Conservation (phyloP, 2,888 invertebrate species). For the Formica aserva region DNA sequence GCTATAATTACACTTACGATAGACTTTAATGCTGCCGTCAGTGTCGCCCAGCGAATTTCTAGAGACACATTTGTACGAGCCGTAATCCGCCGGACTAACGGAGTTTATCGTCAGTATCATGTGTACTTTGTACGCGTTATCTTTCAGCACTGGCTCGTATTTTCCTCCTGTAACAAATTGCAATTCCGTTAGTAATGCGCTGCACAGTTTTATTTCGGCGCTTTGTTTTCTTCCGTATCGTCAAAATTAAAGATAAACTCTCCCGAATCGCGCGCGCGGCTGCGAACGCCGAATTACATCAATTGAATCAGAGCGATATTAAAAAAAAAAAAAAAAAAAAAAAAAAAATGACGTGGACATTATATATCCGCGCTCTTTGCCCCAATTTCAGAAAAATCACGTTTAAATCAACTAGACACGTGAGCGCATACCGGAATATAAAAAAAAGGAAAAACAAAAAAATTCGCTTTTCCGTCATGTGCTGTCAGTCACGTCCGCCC, state of each 20-base stretch:
- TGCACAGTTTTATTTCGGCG: background rate
- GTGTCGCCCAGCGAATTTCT: conserved; percentile 87
- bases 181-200: conserved; percentile 14
- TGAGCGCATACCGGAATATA: conserved; percentile 29
- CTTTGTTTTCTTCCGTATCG: background rate
- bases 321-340: too few relatives aligned
- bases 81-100: conserved; percentile 86
- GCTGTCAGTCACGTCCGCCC: conserved; percentile 50
- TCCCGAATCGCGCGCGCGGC: background rate
- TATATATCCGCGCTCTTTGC: conserved; percentile 28
- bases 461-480: conserved; percentile 43
- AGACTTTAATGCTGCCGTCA: conserved; percentile 87
- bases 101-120: conserved; percentile 87
- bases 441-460: conserved; percentile 20
- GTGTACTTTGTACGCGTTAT: conserved; percentile 87
- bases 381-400: conserved; percentile 49
- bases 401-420: conserved; percentile 47
- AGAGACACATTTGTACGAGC: conserved; percentile 87
- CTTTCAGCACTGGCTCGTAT: conserved; percentile 86
- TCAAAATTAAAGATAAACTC: conserved; percentile 21
- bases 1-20: conserved; percentile 85
- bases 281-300: conserved; percentile 1
- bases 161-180: conserved; percentile 81
- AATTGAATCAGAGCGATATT: conserved; percentile 3
- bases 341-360: conserved; percentile 23